These are phyloP conservation scores for Embidobia sp. DNA, from an alignment of 2,888 invertebrate species.

Conservation along the genomic window DNA sequence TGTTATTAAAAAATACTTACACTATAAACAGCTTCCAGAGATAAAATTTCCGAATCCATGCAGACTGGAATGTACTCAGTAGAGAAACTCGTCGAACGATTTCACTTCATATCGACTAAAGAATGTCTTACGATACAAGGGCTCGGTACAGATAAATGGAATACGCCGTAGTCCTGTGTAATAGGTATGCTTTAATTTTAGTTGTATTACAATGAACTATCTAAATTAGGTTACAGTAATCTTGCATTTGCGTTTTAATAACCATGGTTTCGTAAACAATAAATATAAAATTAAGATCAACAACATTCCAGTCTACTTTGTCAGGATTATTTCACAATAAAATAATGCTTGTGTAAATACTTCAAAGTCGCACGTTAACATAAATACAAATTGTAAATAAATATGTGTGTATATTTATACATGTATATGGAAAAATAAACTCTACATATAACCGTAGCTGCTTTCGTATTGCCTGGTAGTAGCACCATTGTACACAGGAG, in stretches of 20 bases:
- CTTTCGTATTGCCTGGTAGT: conserved; percentile 47
- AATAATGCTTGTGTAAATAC: conserved; percentile 42
- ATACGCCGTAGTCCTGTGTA: conserved; percentile 61
- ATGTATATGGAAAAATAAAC: conserved; percentile 50
- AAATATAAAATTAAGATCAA: conserved; percentile 69
- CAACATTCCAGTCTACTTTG: conserved; percentile 69
- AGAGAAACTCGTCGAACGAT: conserved; percentile 11
- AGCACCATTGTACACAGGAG: conserved; percentile 61
- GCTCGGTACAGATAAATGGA: conserved; percentile 53
- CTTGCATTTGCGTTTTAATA: conserved; percentile 1
- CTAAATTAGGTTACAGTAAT: conserved; percentile 56
- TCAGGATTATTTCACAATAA: conserved; percentile 62
- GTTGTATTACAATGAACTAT: conserved; percentile 39
- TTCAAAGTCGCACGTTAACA: conserved; percentile 32
- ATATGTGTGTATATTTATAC: conserved; percentile 33
- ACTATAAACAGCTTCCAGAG: too few species aligned
- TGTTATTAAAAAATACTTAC: too few species aligned
- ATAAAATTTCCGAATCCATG: too few species aligned
- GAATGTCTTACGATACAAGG: conserved; percentile 40
- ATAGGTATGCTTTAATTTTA: conserved; percentile 36
- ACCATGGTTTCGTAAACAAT: conserved; percentile 58
- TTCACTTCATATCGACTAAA: conserved; percentile 22
- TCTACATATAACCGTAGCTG: conserved; percentile 50
- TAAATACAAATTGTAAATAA: conserved; percentile 58
- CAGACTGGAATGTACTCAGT: too few species aligned